Percentiles rank a stretch among this genome's conserved stretches.
Conservation (phyloP, 2,888 invertebrate species). For the Hypomecis punctinalis region DNA sequence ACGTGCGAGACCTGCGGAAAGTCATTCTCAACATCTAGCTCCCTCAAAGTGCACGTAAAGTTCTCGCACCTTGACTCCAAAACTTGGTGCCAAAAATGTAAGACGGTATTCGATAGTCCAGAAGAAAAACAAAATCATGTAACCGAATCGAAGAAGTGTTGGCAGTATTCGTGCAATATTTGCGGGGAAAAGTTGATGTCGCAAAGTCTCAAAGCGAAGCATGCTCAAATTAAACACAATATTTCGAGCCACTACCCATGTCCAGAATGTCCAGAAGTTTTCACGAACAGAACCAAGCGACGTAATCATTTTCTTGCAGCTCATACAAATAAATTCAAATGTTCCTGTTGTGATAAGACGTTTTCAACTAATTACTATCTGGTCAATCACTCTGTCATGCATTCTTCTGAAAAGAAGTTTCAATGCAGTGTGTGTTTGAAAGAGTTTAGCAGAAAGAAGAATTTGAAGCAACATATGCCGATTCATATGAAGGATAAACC, state of each 20-base stretch:
- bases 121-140: slow-evolving; percentile 31
- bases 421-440: slow-evolving; percentile 37
- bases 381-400: slow-evolving; percentile 31
- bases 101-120: slow-evolving; percentile 15
- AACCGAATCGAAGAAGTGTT: slow-evolving; percentile 19
- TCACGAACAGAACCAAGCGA: slow-evolving; percentile 42
- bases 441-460: slow-evolving; percentile 33
- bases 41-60: slow-evolving; percentile 33
- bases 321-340: slow-evolving; percentile 43
- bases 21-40: slow-evolving; percentile 34
- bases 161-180: slow-evolving; percentile 26
- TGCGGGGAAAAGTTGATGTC: slow-evolving; percentile 36
- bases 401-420: slow-evolving; percentile 36
- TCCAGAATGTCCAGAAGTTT: slow-evolving; percentile 51
- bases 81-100: slow-evolving; percentile 38
- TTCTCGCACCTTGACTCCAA: slow-evolving; percentile 32
- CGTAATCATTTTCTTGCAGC: slow-evolving; percentile 45
- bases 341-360: slow-evolving; percentile 36
- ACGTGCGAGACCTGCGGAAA: slow-evolving; percentile 44
- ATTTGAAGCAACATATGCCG: slow-evolving; percentile 36
- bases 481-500: slow-evolving; percentile 40
- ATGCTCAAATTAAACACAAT: slow-evolving; percentile 42
- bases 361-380: slow-evolving; percentile 33
- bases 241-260: slow-evolving; percentile 45
- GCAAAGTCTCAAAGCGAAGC: slow-evolving; percentile 17